Base-by-base conservation (phyloP, 2,888 invertebrate genomes). In the Drosophila crucigera region DNA sequence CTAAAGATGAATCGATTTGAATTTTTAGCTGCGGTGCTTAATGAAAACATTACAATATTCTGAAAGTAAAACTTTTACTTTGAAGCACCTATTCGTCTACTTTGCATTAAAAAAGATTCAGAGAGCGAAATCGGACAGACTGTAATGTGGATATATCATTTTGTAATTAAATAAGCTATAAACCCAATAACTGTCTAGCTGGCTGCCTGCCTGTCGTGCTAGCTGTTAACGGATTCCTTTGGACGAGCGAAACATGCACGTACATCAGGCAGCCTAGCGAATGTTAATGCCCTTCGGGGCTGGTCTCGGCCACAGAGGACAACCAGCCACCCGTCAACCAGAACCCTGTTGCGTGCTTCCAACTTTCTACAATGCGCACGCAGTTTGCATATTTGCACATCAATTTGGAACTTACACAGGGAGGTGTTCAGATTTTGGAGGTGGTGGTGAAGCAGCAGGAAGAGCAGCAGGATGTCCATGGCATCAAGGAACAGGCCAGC, bases 331-430 rank as follows among this genome's bases (percentile, higher is more conserved):
- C 10, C 35, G 33, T 14, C 7, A 63, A n/a, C 41, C 22, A 14
- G 4, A 53, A 56, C 49, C 41, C 19, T 41, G 33, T 47, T 47
- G 68, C 81, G 73, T 75, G 78, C 61, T 65, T 30, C 50, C 58
- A 72, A 72, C 66, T 73, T 76, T 73, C 60, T 71, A 62, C 58
- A 73, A 61, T 55, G 67, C 73, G 80, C 68, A 82, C 89, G 83
- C 89, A 82, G 76, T 76, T 83, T 88, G 83, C 83, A 83, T 83
- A 88, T 84, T 84, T 82, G 74, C 83, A 76, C 83, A 83, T 76
- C 66, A 78, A 78, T 87, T 84, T 75, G 25, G 33, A 35, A 16
- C 22, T 19, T 7, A 22, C 41, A 47, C 39, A 35, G 47, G 16
- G 2, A 2, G 47, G 7, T 22, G 47, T 7, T 22, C 14, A 47